Evolutionary conservation across 2,113 vertebrate species (phyloP), one percentile per base, ranked within the genome.

Genomic region (Micronisus gabar): DNA sequence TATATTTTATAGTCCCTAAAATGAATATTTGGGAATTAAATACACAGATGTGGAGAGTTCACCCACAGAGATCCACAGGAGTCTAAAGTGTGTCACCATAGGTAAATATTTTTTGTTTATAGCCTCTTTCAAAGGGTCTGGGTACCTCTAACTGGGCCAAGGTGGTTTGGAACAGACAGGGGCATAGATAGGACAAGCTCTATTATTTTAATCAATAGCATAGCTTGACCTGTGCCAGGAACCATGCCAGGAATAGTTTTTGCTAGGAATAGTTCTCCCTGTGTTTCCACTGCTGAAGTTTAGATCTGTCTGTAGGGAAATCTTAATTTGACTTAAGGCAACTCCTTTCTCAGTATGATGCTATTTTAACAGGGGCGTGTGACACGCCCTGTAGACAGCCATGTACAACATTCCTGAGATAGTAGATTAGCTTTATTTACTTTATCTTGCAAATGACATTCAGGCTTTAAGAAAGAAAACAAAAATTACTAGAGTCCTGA

Each of bases 391-490:
- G 26, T 55, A 89, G 59, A 29, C 27, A 71, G 9, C 5, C 13
- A 26, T 10, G 25, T 38, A 14, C 13, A 67, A 79, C 21, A 16
- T 34, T 36, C 19, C 47, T 38, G 56, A 94, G 30, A 86, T 29
- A 74, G n/a, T 50, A 38, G 15, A 40, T 45, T 59, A 76, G 10
- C 48, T 36, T 78, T 67, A 55, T 72, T 94, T 79, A 56, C 23
- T 91, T 94, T 90, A 48, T 56, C 80, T 94, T 93, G 52, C 53
- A 93, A 66, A 93, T n/a, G 15, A 36, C 26, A 76, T 84, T 84
- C 71, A 72, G 72, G 36, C 5, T 19, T 80, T 36, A 80, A 53
- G 6, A 48, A 81, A 86, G 16, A 66, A 86, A 81, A 66, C 1
- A 45, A 58, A 81, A 65, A 52, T 12, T 10, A 8, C 30, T 43